Evolutionary conservation across 2,888 invertebrate species (phyloP).

Genomic region (Poecilobothrus nobilitatus): DNA sequence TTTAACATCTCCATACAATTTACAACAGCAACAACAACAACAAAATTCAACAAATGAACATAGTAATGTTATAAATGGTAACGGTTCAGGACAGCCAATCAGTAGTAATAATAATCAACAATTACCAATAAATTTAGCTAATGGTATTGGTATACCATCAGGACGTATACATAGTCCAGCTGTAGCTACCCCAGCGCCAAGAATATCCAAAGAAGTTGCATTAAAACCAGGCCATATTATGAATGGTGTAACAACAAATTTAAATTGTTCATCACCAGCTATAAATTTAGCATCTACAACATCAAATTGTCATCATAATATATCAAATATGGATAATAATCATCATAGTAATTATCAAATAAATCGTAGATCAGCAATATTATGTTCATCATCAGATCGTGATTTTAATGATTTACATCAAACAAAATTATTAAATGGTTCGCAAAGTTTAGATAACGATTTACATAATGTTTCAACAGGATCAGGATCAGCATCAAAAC

Average conservation of each 20-base stretch:
- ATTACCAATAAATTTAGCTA: not conserved
- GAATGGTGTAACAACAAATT: constrained; percentile 19
- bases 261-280: constrained; percentile 20
- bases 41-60: constrained; percentile 11
- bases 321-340: constrained; percentile 3
- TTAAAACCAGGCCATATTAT: constrained; percentile 19
- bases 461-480: constrained; percentile 12
- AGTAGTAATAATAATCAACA: constrained; percentile 11
- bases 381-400: constrained; percentile 11
- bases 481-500: constrained; percentile 23
- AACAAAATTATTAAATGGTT: constrained; percentile 12
- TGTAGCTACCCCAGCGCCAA: constrained; percentile 38
- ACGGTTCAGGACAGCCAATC: constrained; percentile 7
- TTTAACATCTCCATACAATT: constrained; percentile 40
- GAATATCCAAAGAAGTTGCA: constrained; percentile 41
- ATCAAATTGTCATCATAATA: not conserved
- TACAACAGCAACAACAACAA: constrained; percentile 25
- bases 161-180: constrained; percentile 39
- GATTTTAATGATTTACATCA: constrained; percentile 6
- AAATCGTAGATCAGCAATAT: constrained; percentile 12
- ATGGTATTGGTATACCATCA: constrained; percentile 19
- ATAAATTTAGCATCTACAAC: constrained; percentile 11
- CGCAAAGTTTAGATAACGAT: constrained; percentile 15
- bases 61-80: constrained; percentile 11
- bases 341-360: constrained; percentile 15